Conservation (phyloP, 2,888 invertebrate genomes). For the Agrotis exclamationis region DNA sequence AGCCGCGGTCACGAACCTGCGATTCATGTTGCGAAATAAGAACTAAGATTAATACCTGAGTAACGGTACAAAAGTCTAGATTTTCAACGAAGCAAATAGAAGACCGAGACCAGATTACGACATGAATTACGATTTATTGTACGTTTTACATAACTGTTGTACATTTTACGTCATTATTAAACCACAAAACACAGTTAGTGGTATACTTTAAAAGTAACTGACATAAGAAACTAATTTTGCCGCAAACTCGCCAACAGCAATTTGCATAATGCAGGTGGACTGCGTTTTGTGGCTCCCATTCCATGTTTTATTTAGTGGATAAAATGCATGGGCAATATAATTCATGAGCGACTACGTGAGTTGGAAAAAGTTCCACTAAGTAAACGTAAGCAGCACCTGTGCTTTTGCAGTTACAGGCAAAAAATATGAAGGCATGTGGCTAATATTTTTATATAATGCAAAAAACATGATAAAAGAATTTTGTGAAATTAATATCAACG, state of each 20-base stretch:
- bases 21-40: constrained; percentile 27
- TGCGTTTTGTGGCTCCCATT: constrained; percentile 49
- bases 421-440: constrained; percentile 11
- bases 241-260: constrained; percentile 59
- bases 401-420: constrained; percentile 13
- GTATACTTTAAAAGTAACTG: constrained; percentile 32
- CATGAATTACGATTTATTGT: constrained; percentile 24
- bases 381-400: constrained; percentile 33
- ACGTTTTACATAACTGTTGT: constrained; percentile 26
- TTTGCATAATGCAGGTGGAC: constrained; percentile 73
- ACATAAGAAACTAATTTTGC: constrained; percentile 64
- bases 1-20: constrained; percentile 39
- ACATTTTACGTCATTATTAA: constrained; percentile 30
- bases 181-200: constrained; percentile 28
- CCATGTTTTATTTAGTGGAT: constrained; percentile 55
- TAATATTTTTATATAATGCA: background rate
- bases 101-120: constrained; percentile 37
- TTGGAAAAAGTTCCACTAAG: constrained; percentile 34
- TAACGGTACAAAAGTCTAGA: constrained; percentile 43
- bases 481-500: constrained; percentile 16
- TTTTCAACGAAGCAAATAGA: constrained; percentile 31
- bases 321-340: constrained; percentile 48
- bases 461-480: constrained; percentile 3
- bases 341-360: constrained; percentile 23
- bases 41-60: constrained; percentile 22